Base-by-base conservation (phyloP, 2,797 vertebrate species). In the Rhinophrynus dorsalis region DNA sequence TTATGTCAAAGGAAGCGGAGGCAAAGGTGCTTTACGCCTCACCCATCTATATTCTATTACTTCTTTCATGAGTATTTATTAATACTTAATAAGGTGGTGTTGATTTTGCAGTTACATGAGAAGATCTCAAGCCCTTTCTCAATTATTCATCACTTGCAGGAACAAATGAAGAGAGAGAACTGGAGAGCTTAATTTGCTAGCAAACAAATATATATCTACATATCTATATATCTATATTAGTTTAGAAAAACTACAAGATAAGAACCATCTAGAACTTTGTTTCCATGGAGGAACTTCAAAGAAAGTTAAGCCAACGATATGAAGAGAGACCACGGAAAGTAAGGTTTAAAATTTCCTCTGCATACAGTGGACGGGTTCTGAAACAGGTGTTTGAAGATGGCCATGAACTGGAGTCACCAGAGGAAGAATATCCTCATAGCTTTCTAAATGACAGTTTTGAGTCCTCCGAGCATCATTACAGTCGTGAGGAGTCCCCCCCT, bases 361-460 rank as follows among this genome's bases (percentile, higher is more conserved):
- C 95, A 3, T 95, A 94, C 88, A 99, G 96, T 0, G 96, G 96
- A 0, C 87, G 97, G 0, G 92, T 99, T 58, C 65, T 99, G 42
- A 99, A 97, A 75, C 95, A 99, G 3, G 96, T 99, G 35, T 99
- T 89, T 0, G 96, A 98, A 74, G 97, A 99, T 0, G 96, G 97
- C 18, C 95, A 98, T 84, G 95, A 96, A 75, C 86, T 98, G 55
- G 94, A 97, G 60, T 94, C 89, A 10, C 95, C 95, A 0, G 93
- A 93, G 69, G 93, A 94, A 45, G 93, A 96, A 76, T 95, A 90
- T 67, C 91, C 95, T 1, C 91, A 94, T 78, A 91, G 92, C 24
- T 94, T 94, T 47, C 82, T 94, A 27, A 90, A 94, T 67, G 88
- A 90, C 57, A 83, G 91, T 81, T 92, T 94, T 0, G 91, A 94